Percentiles rank a stretch among this genome's conserved stretches.
These are phyloP conservation scores for Neotoxoptera formosana DNA, from an alignment of 1,140 invertebrate species.

Conservation along the genomic window DNA sequence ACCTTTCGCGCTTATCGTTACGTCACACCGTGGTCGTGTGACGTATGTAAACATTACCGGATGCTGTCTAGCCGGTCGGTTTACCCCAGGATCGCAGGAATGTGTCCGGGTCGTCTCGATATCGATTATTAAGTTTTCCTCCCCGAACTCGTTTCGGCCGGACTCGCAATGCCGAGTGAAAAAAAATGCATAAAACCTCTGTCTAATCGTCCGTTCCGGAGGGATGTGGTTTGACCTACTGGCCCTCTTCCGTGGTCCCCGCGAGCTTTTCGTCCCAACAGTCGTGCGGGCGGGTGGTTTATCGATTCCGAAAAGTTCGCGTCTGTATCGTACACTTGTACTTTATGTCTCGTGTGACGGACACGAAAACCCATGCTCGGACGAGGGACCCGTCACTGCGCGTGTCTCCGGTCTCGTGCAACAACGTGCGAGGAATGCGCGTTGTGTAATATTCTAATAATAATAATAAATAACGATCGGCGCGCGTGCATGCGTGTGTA, in stretches of 20 bases:
- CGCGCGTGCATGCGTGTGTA: neutral
- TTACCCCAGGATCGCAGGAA: neutral
- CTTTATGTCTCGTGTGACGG: neutral
- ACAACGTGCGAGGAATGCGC: conserved; percentile 41
- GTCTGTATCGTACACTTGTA: no score
- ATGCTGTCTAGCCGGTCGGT: neutral
- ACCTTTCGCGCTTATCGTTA: neutral
- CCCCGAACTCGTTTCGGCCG: neutral
- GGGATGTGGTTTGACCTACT: conserved; percentile 32
- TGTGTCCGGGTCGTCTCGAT: neutral
- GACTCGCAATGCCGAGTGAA: neutral
- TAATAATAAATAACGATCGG: conserved; percentile 7
- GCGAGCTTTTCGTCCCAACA: neutral
- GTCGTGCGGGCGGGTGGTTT: neutral
- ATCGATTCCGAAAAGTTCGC: neutral
- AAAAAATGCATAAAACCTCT: neutral
- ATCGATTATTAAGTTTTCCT: neutral
- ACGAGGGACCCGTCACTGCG: neutral
- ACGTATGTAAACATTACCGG: neutral
- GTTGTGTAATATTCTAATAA: conserved; percentile 41
- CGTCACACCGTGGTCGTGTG: neutral
- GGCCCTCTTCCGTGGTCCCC: neutral
- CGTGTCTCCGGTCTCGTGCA: neutral
- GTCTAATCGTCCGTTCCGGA: neutral
- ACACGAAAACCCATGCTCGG: neutral